Percentiles rank a stretch among this genome's conserved stretches.
Conservation (phyloP, 2,888 invertebrate species). For the Apeira syringaria region DNA sequence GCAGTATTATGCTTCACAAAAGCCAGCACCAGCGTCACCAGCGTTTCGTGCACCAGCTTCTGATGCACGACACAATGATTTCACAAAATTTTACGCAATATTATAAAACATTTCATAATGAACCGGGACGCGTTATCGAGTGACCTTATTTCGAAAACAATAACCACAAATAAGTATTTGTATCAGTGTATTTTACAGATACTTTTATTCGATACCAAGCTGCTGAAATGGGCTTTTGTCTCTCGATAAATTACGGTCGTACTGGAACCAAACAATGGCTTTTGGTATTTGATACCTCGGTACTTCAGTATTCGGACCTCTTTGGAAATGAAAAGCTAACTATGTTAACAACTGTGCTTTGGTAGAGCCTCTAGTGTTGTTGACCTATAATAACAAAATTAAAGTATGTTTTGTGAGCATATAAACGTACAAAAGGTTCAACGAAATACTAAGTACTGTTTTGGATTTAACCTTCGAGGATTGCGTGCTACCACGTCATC, state of each 20-base stretch:
- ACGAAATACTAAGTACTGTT: too few species aligned
- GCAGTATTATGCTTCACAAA: too few species aligned
- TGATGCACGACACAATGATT: not conserved
- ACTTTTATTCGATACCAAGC: slow-evolving; percentile 40
- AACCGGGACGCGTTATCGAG: slow-evolving; percentile 25
- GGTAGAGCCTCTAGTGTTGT: slow-evolving; percentile 20
- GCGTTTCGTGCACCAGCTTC: too few species aligned
- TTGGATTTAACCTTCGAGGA: too few species aligned
- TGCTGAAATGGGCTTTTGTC: slow-evolving; percentile 39
- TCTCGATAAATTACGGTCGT: slow-evolving; percentile 42
- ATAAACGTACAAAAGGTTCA: too few species aligned
- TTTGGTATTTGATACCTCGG: slow-evolving; percentile 1
- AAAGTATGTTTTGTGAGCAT: too few species aligned
- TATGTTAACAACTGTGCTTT: slow-evolving; percentile 41
- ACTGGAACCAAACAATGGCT: slow-evolving; percentile 18
- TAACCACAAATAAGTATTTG: slow-evolving; percentile 28
- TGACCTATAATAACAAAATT: too few species aligned
- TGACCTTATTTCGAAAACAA: slow-evolving; percentile 31
- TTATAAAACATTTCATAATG: slow-evolving; percentile 21
- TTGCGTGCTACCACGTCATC: too few species aligned
- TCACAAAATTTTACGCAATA: slow-evolving; percentile 4
- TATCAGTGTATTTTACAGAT: slow-evolving; percentile 33
- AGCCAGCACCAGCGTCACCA: too few species aligned
- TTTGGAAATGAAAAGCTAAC: slow-evolving; percentile 50
- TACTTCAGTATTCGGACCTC: not conserved